Percentiles rank a stretch among this genome's conserved stretches.
Evolutionary conservation across 2,888 invertebrate genomes (phyloP).

Genomic region (Luffia ferchaultella): DNA sequence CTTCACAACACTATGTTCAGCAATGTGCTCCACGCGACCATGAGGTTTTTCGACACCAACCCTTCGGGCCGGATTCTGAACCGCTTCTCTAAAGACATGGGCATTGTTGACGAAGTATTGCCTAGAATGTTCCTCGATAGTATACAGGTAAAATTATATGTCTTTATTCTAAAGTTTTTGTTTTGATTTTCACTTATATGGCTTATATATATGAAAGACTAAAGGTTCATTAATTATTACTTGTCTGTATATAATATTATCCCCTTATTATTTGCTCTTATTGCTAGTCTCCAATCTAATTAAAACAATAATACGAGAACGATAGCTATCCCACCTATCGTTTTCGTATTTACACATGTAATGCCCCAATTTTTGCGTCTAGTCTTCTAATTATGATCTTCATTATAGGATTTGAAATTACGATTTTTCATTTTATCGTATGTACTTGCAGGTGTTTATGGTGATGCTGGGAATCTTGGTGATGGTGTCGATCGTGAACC

Average conservation of each 20-base stretch:
- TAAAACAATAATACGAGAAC: background rate
- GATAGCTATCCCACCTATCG: no score
- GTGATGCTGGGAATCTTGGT: conserved; percentile 75
- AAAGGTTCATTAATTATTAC: no score
- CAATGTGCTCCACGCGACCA: conserved; percentile 76
- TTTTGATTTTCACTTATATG: background rate
- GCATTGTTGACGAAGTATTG: conserved; percentile 77
- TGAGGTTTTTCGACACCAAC: conserved; percentile 86
- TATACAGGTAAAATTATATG: conserved; percentile 58
- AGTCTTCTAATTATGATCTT: no score
- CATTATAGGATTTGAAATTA: no score
- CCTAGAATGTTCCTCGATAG: conserved; percentile 73
- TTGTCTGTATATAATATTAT: no score
- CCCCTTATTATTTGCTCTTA: no score
- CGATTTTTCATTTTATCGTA: no score
- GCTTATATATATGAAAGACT: background rate
- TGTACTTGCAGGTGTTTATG: conserved; percentile 71
- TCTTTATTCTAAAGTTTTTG: background rate
- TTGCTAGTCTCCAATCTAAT: background rate
- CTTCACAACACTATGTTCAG: conserved; percentile 83
- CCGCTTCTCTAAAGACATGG: conserved; percentile 86
- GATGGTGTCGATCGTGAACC: conserved; percentile 76
- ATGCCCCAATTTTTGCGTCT: no score
- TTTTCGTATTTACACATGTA: no score
- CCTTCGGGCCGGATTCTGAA: conserved; percentile 85